Evolutionary conservation across 2,797 vertebrate species (phyloP).

Genomic region (Rallus crepitans): DNA sequence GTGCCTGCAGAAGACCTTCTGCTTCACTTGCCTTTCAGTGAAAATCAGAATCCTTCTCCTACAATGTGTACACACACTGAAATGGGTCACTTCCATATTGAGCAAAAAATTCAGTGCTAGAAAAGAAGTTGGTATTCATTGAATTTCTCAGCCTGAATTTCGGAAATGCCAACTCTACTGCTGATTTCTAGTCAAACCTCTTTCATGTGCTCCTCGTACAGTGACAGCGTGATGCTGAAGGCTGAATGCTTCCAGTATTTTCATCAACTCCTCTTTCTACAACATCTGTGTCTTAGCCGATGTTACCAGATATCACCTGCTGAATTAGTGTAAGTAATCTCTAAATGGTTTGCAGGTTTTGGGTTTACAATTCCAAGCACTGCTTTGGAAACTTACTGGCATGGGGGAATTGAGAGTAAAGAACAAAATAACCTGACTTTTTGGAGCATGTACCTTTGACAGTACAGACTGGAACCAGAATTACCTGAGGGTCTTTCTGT

Average conservation of each 20-base stretch:
- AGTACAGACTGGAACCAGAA: not conserved
- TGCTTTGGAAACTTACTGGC: not conserved
- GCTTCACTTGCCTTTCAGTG: not conserved
- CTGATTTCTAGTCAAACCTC: not conserved
- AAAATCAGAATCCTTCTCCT: not conserved
- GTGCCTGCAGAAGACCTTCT: not conserved
- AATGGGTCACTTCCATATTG: not conserved
- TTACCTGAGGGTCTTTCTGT: not conserved
- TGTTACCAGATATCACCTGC: conserved; percentile 94
- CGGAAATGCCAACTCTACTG: not conserved
- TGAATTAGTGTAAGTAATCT: conserved; percentile 86
- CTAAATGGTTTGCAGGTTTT: not conserved
- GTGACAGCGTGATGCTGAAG: conserved; percentile 91
- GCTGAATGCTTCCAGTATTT: conserved; percentile 87
- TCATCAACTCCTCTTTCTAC: conserved; percentile 80
- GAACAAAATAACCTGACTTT: not conserved
- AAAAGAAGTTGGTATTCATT: not conserved
- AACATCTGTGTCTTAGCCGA: conserved; percentile 90
- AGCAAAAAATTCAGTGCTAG: not conserved
- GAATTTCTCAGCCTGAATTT: not conserved
- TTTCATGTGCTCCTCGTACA: conserved; percentile 71
- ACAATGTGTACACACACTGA: not conserved
- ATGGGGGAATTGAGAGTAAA: not conserved
- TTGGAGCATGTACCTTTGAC: not conserved
- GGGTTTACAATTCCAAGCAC: not conserved